Percentiles rank a stretch among this genome's conserved stretches.
Conservation (phyloP, 2,888 invertebrate genomes). For the Folsomia manolachei region DNA sequence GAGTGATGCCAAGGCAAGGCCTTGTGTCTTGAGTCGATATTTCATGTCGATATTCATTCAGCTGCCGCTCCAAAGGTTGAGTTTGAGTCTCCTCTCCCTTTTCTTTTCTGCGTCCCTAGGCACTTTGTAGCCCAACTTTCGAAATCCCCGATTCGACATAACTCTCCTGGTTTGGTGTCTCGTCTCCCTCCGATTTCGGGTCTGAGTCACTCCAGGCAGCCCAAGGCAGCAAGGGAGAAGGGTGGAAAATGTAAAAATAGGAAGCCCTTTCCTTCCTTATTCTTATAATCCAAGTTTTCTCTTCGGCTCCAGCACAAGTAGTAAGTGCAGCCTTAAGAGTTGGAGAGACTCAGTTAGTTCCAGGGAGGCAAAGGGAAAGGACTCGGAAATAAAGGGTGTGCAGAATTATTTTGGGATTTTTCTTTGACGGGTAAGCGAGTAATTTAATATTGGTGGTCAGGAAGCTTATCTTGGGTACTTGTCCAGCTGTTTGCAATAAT, state of each 20-base stretch:
- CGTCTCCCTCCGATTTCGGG: constrained; percentile 6
- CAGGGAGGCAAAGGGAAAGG: not conserved
- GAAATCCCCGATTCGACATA: no score
- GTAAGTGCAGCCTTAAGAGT: not conserved
- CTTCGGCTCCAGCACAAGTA: not conserved
- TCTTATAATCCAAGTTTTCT: not conserved
- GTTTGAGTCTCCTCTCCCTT: not conserved
- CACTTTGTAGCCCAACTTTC: constrained; percentile 3
- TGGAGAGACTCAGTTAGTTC: no score
- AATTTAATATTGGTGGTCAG: not conserved
- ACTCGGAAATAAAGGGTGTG: not conserved
- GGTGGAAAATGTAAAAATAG: constrained; percentile 6
- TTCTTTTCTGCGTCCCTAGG: not conserved
- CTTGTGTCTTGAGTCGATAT: constrained; percentile 2
- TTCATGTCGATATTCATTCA: constrained; percentile 3
- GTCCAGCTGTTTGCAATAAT: not conserved
- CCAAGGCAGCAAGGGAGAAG: not conserved
- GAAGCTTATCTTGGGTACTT: not conserved
- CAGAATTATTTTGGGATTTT: not conserved
- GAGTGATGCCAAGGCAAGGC: not conserved
- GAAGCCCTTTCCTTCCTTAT: constrained; percentile 3
- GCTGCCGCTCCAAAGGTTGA: not conserved
- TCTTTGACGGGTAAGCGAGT: not conserved
- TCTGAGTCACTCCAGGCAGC: not conserved
- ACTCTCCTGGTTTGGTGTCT: no score